Percentiles rank a stretch among this genome's conserved stretches.
Evolutionary conservation across 2,888 invertebrate species (phyloP).

Genomic region (Bursaphelenchus okinawaensis): DNA sequence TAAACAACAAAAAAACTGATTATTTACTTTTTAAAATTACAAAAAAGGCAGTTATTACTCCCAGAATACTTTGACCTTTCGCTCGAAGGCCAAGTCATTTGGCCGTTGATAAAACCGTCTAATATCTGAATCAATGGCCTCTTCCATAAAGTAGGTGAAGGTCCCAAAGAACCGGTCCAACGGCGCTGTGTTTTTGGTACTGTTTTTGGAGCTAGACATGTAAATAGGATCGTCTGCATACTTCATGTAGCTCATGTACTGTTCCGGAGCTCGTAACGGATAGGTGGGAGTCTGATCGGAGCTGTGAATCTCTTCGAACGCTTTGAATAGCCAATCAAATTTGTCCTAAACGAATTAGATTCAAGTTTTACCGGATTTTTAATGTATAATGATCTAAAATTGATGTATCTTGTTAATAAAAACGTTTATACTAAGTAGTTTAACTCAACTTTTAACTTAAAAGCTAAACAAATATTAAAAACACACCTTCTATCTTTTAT

Average conservation of each 20-base stretch:
- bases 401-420: too few species aligned
- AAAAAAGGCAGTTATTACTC: neutral
- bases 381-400: too few species aligned
- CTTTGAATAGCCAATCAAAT: neutral
- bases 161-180: neutral
- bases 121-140: neutral
- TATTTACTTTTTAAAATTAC: neutral
- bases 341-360: too few species aligned
- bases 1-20: too few species aligned
- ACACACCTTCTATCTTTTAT: too few species aligned
- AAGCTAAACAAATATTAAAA: too few species aligned
- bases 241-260: neutral
- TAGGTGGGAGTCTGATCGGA: neutral
- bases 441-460: too few species aligned
- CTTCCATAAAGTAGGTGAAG: neutral
- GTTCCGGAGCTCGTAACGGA: neutral
- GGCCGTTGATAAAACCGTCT: neutral
- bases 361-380: too few species aligned
- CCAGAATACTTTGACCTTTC: neutral
- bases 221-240: neutral
- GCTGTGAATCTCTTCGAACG: neutral
- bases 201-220: neutral
- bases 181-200: neutral
- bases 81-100: neutral
- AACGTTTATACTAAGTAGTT: too few species aligned